Evolutionary conservation across 92 coral and sea anemone genomes (phyloP).

Genomic region (Metridium senile): DNA sequence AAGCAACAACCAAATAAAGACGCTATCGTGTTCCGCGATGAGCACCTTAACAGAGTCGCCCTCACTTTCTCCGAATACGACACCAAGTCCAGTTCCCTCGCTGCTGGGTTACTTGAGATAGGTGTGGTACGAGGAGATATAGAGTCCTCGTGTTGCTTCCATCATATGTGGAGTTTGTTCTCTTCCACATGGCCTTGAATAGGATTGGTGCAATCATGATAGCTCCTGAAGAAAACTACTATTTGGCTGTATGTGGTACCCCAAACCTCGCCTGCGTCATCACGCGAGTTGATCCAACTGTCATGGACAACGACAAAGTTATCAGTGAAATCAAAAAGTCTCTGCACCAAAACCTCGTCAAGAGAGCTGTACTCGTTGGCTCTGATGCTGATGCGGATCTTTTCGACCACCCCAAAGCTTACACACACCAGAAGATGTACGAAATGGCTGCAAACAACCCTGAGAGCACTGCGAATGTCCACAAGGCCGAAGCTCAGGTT

Average conservation of each 20-base stretch:
- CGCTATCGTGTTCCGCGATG: constrained; percentile 27
- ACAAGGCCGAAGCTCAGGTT: constrained; percentile 29
- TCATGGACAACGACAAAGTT: neutral
- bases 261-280: constrained; percentile 16
- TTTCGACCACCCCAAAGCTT: constrained; percentile 11
- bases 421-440: constrained; percentile 6
- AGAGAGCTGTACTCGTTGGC: constrained; percentile 5
- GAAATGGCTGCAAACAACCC: neutral
- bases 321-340: neutral
- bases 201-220: constrained; percentile 22
- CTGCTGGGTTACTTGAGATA: constrained; percentile 18
- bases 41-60: constrained; percentile 7
- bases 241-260: neutral
- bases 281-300: neutral
- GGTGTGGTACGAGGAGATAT: constrained; percentile 31
- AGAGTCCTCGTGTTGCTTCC: constrained; percentile 17
- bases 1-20: constrained; percentile 13
- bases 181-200: constrained; percentile 21
- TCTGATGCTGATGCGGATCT: constrained; percentile 9
- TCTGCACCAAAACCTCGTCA: constrained; percentile 6
- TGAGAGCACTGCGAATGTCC: neutral
- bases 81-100: constrained; percentile 13
- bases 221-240: neutral
- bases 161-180: constrained; percentile 8
- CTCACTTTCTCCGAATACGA: constrained; percentile 24